Evolutionary conservation across 1,140 invertebrate genomes (phyloP), one percentile per base, ranked within the genome.

Genomic region (Drosophila mojavensis): DNA sequence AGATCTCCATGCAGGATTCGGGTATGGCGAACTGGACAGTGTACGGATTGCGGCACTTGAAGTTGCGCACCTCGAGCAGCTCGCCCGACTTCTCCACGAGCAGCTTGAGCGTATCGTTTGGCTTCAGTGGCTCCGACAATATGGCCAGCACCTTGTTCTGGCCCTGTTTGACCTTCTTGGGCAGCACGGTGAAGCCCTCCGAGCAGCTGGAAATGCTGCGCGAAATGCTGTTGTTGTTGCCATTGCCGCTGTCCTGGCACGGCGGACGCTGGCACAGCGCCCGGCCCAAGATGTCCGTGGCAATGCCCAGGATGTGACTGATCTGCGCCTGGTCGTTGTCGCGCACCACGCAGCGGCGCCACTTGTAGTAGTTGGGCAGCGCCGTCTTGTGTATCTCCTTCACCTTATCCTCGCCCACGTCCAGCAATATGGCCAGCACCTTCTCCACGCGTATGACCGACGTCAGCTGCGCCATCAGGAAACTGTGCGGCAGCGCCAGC

Each of bases 271-370:
- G 94, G 92, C 93, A 95, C 93, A 93, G 94, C 48, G 94, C 94
- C 72, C 93, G 94, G 4, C 95, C 94, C 5, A 97, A 92, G 58
- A 97, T 96, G 36, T 95, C 94, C 36, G 97, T 95, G 0, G 96
- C 96, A 4, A 96, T 95, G 0, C 95, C 95, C 2, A 97, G 92
- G 64, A 97, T 96, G 64, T 96, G 95, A 47, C 96, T 95, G 5
- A 97, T 96, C 80, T 97, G 97, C 0, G 95, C 95, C 51, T 96
- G 95, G 81, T 97, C 96, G 84, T 97, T 96, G 82, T 97, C 96
- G 0, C 95, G 94, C 4, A 96, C 95, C 30, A 93, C 94, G 91
- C 96, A 95, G 76, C 96, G 95, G 43, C 95, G 94, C 96, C 97
- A 97, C 73, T 95, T 94, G 30, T 95, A 94, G 84, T 96, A 97